phyloP scores from a whole-genome alignment of 2,888 invertebrate species.

The Megamerina dolium region DNA sequence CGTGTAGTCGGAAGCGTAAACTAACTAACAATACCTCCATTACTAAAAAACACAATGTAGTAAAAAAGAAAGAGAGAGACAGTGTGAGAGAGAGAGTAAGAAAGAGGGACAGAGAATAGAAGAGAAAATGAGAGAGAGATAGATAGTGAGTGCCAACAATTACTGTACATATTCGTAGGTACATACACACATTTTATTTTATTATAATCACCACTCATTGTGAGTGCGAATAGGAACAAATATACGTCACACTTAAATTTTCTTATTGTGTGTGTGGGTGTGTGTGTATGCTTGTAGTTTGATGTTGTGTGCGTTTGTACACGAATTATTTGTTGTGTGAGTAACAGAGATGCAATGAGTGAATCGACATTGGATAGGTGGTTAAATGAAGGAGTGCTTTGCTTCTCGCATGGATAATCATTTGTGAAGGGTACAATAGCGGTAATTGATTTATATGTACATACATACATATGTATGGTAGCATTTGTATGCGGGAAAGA shows the following conservation, averaged over 20 bases:
- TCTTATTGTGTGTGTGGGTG: background rate
- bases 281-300: background rate
- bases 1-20: slow-evolving; percentile 12
- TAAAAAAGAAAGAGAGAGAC: too few relatives aligned
- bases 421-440: too few relatives aligned
- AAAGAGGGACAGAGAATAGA: background rate
- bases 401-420: too few relatives aligned
- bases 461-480: background rate
- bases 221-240: background rate
- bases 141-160: background rate
- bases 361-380: too few relatives aligned
- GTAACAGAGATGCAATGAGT: too few relatives aligned
- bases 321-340: too few relatives aligned
- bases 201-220: background rate
- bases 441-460: background rate
- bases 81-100: too few relatives aligned
- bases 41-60: too few relatives aligned
- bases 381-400: too few relatives aligned
- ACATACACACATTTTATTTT: background rate
- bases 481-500: background rate
- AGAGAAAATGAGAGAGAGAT: slow-evolving; percentile 1
- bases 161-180: background rate
- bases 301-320: background rate
- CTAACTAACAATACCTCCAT: slow-evolving; percentile 1
- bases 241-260: background rate